Base-by-base conservation (phyloP, 2,113 vertebrate genomes). In the Equus przewalskii region DNA sequence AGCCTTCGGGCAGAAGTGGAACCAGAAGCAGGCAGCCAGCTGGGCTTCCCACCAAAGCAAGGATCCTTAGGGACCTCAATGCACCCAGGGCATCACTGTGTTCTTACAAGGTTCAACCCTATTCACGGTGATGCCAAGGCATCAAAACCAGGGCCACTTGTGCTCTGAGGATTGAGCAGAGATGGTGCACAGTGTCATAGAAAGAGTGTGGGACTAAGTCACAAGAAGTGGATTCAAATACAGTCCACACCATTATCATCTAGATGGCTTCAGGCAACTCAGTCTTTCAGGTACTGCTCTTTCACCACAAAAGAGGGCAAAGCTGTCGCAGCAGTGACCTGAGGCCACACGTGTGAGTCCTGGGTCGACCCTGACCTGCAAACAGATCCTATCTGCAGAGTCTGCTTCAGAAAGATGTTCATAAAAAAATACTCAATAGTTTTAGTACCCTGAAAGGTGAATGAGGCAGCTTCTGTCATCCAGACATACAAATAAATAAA, bases 401-500 rank as follows among this genome's bases (percentile, higher is more conserved):
- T 12, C 26, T 28, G 58, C 36, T 36, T 64, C 9, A 51, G 44
- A 82, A 81, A 24, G 19, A 62, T 6, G 5, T 36, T 83, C 2
- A 15, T 36, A 62, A 73, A 54, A 49, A 76, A 33, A 19, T 56
- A 24, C n/a, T 84, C 24, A 85, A 64, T 64, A 60, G 15, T 21
- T 67, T 73, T 60, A 70, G 67, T 79, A 94, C 76, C 65, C 87
- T 49, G 58, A 89, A 75, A 33, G 3, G 54, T 44, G 36, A 87
- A 33, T 28, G 11, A 92, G n/a, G 49, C 46, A 75, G 36, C 26
- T 81, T 76, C 36, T 65, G 22, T 54, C 51, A 28, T 7, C 56
- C 0, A 24, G 36, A 96, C 95, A 85, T 36, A 76, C 62, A 70
- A 89, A 44, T 22, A 75, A 85, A 69, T 85, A 92, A 92, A 96